Percentiles rank a stretch among this genome's conserved stretches.
Evolutionary conservation across 2,113 vertebrate species (phyloP).

Genomic region (Muntiacus muntjak): DNA sequence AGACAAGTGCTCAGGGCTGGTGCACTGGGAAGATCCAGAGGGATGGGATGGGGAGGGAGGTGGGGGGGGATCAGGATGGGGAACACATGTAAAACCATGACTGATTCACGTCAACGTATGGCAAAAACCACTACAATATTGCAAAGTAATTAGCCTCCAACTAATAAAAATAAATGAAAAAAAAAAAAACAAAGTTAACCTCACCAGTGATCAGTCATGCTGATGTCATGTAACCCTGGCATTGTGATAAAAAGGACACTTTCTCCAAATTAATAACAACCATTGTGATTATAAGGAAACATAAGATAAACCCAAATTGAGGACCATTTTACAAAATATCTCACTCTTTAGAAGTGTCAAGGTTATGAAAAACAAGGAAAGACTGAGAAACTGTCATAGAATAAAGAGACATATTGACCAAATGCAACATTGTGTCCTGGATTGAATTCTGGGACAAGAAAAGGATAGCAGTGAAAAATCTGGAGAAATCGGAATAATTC

Average conservation of each 20-base stretch:
- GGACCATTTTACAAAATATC: neutral
- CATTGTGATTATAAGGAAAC: neutral
- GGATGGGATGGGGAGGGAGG: no score
- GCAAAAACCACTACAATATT: no score
- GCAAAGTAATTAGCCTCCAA: no score
- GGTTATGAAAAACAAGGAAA: neutral
- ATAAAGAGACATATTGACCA: neutral
- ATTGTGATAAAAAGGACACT: neutral
- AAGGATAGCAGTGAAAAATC: neutral
- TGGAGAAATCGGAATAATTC: neutral
- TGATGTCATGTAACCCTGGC: neutral
- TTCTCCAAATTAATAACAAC: slow-evolving; percentile 2
- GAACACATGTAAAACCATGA: no score
- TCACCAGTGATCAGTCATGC: neutral
- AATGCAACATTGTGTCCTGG: neutral
- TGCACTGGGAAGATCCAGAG: no score
- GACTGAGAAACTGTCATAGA: neutral
- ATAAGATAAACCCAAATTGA: neutral
- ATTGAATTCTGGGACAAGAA: slow-evolving; percentile 9
- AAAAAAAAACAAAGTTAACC: neutral
- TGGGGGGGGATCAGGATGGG: no score
- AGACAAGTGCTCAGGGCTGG: no score
- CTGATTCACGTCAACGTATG: no score
- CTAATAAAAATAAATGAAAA: no score
- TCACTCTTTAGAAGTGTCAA: neutral